phyloP scores from a whole-genome alignment of 2,888 invertebrate species.

The Pharmacophagus antenor region DNA sequence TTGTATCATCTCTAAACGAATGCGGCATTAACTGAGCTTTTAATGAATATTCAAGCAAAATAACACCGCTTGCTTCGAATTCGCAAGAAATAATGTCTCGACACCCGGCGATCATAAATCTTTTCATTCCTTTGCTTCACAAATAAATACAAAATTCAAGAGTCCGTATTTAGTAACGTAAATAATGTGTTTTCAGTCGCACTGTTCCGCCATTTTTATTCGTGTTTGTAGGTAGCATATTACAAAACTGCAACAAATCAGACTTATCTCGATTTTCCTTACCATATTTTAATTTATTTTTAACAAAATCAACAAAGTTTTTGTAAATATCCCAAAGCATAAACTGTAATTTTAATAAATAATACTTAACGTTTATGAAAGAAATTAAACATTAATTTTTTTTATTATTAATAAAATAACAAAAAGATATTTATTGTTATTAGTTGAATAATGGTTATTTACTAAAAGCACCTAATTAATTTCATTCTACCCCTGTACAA shows the following conservation, averaged over 20 bases:
- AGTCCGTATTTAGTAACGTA: constrained; percentile 33
- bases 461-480: no score
- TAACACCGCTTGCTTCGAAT: constrained; percentile 63
- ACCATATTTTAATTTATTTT: no score
- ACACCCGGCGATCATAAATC: constrained; percentile 56
- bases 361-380: no score
- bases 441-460: no score
- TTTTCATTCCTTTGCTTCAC: constrained; percentile 37
- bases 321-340: no score
- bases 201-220: constrained; percentile 1
- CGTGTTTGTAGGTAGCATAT: constrained; percentile 2
- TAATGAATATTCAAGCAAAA: constrained; percentile 68
- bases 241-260: neutral
- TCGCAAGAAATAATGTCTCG: constrained; percentile 62
- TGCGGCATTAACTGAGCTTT: constrained; percentile 52
- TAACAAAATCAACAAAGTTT: no score
- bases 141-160: constrained; percentile 28
- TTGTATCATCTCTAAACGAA: constrained; percentile 52
- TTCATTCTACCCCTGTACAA: neutral
- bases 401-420: no score
- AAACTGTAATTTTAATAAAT: no score
- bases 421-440: no score
- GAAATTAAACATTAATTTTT: no score
- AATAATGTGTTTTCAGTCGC: constrained; percentile 30
- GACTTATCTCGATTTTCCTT: neutral